Percentiles rank a stretch among this genome's conserved stretches.
phyloP scores from a whole-genome alignment of 2,113 vertebrate genomes.

The Rostratula benghalensis region DNA sequence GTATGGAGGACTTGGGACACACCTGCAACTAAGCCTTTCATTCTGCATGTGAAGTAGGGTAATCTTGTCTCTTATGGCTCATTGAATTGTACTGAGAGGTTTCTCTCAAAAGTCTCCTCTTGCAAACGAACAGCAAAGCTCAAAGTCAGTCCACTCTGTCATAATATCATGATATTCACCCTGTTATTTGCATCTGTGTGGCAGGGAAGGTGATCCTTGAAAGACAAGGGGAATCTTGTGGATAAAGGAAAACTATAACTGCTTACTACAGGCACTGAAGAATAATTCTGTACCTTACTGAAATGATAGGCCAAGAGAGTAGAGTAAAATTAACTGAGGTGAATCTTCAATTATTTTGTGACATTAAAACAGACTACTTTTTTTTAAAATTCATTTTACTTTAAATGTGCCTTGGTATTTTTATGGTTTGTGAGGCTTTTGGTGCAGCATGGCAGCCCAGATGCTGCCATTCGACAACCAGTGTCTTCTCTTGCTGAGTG shows the following conservation, averaged over 20 bases:
- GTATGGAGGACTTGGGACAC: not conserved
- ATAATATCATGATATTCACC: not conserved
- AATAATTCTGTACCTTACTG: not conserved
- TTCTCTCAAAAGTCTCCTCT: not conserved
- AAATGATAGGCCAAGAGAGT: not conserved
- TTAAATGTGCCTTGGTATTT: not conserved
- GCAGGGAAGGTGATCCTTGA: not conserved
- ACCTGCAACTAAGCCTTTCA: not conserved
- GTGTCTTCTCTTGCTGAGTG: not conserved
- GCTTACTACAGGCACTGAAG: not conserved
- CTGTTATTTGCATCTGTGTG: not conserved
- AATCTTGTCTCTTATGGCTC: not conserved
- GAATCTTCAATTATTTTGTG: not conserved
- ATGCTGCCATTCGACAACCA: not conserved
- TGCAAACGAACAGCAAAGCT: not conserved
- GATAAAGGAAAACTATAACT: not conserved
- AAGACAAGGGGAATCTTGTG: not conserved
- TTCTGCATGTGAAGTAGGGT: not conserved
- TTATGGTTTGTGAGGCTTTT: not conserved
- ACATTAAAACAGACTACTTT: not conserved
- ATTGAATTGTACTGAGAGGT: not conserved
- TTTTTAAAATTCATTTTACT: too few relatives aligned
- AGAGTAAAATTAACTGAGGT: not conserved
- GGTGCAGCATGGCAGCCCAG: not conserved
- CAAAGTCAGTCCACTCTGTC: not conserved